These are phyloP conservation scores for Numenius arquata DNA, from an alignment of 2,113 vertebrate genomes.

Conservation along the genomic window DNA sequence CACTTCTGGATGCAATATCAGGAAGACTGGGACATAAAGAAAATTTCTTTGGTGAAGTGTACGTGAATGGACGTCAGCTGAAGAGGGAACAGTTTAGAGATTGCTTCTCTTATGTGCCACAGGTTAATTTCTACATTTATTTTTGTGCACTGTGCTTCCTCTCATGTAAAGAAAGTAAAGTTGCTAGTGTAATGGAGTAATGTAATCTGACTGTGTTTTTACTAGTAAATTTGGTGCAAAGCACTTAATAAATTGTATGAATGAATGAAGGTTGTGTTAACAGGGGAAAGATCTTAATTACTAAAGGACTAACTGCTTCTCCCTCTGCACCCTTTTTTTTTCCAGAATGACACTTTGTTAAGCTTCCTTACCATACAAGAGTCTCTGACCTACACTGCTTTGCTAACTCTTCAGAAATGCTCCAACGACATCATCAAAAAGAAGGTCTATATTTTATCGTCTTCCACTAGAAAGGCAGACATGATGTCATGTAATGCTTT, in stretches of 20 bases:
- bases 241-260: neutral
- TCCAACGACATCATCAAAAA: constrained; percentile 73
- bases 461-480: neutral
- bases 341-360: constrained; percentile 86
- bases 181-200: neutral
- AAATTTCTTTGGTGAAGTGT: constrained; percentile 82
- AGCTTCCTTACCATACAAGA: constrained; percentile 90
- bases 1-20: constrained; percentile 87
- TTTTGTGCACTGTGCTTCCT: neutral
- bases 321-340: neutral
- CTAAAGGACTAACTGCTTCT: neutral
- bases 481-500: neutral
- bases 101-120: constrained; percentile 93
- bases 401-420: constrained; percentile 79
- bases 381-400: constrained; percentile 87
- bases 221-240: neutral
- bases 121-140: constrained; percentile 75
- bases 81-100: constrained; percentile 87
- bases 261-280: neutral
- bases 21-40: constrained; percentile 81
- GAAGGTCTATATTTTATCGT: constrained; percentile 75
- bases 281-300: neutral
- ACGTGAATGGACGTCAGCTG: constrained; percentile 83
- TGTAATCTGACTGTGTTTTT: neutral
- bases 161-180: neutral